These are phyloP conservation scores for Drosophila barbarae DNA, from an alignment of 2,888 invertebrate species.

Conservation along the genomic window DNA sequence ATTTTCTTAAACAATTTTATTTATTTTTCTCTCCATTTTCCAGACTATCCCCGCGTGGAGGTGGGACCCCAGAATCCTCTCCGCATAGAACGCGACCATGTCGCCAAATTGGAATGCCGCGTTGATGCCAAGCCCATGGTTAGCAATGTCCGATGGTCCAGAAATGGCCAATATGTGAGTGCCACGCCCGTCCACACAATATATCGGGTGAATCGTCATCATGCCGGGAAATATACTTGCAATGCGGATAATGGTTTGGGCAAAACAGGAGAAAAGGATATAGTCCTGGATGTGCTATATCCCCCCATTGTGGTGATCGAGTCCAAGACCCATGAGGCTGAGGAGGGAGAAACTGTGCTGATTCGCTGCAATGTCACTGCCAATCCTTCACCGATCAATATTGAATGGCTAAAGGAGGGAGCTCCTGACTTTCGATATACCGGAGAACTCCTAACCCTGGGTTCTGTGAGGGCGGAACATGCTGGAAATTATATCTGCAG, in stretches of 20 bases:
- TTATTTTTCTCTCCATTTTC: background rate
- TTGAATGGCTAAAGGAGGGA: conserved; percentile 94
- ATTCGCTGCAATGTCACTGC: conserved; percentile 93
- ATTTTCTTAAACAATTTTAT: background rate
- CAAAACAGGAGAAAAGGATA: conserved; percentile 88
- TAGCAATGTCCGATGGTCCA: conserved; percentile 90
- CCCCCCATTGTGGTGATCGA: conserved; percentile 91
- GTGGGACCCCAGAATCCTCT: conserved; percentile 95
- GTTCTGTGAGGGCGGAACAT: conserved; percentile 90
- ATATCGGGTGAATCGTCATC: conserved; percentile 88
- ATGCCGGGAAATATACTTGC: conserved; percentile 94
- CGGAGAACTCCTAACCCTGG: conserved; percentile 87
- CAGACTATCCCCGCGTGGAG: conserved; percentile 94
- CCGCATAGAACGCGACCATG: conserved; percentile 91
- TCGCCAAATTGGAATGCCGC: conserved; percentile 90
- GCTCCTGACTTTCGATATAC: conserved; percentile 90
- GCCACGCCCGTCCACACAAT: conserved; percentile 88
- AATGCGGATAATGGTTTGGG: conserved; percentile 92
- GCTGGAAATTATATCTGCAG: conserved; percentile 94
- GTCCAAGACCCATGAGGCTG: conserved; percentile 89
- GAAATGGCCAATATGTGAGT: conserved; percentile 91
- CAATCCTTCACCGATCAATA: conserved; percentile 89
- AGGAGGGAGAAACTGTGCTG: conserved; percentile 90
- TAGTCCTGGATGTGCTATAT: conserved; percentile 90
- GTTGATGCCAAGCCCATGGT: conserved; percentile 96